Evolutionary conservation across 2,113 vertebrate species (phyloP), one percentile per base, ranked within the genome.

Genomic region (Gadus macrocephalus): DNA sequence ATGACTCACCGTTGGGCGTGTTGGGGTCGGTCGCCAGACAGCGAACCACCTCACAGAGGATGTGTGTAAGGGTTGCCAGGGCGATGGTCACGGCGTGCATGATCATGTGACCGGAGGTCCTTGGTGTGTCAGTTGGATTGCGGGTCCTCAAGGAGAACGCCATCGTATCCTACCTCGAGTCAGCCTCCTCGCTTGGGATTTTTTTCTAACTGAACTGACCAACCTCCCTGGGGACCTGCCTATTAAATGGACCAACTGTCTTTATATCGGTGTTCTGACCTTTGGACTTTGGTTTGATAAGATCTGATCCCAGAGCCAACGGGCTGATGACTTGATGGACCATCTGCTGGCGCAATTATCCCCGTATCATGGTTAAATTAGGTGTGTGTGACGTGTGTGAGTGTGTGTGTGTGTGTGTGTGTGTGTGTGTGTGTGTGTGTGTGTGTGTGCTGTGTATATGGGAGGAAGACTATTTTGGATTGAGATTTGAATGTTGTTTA

Each of bases 1-100:
- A 16, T 55, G 16, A 77, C 83, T 89, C 75, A 86, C 83, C 83
- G 6, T 83, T 83, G 63, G 82, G 85, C 9, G 6, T 8, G 5
- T 9, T 25, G 20, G 17, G 19, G 16, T 81, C 87, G 67, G 67
- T 67, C 0, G 69, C 61, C 67, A 87, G 62, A 17, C 0, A 0
- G 11, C 49, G 67, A 71, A 86, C 76, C 28, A 80, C 1, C 0
- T 28, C 64, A 12, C 71, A 27, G 42, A 78, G 66, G 0, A 75
- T 6, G 71, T 85, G 78, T 22, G 66, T 60, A 16, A 75, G 6
- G 3, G 81, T 19, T 2, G 86, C 82, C 55, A 88, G 35, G 16
- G 2, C 1, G 2, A 88, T 35, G 35, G 70, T 70, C 3, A 69
- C 76, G 1, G 38, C 71, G 0, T 87, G 84, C 1, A 78, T 11